Conservation (phyloP, 2,888 invertebrate genomes). For the Nephrotoma flavescens region DNA sequence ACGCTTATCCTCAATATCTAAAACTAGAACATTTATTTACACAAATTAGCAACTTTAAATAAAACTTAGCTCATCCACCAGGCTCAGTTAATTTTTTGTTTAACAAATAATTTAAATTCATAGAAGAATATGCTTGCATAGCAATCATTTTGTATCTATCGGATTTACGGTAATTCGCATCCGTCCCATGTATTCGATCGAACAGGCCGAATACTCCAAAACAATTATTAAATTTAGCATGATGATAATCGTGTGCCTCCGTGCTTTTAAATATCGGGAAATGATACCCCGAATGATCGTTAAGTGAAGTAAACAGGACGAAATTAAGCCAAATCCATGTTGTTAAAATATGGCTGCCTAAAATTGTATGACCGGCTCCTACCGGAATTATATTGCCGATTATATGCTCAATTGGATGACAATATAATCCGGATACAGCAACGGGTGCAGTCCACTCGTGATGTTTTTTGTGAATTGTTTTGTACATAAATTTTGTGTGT, state of each 20-base stretch:
- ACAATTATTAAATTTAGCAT: constrained; percentile 5
- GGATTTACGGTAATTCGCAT: background rate
- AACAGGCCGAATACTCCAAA: background rate
- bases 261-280: constrained; percentile 3
- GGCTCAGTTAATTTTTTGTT: background rate
- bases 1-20: too few species aligned
- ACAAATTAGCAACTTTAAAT: too few species aligned
- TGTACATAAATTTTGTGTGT: constrained; percentile 6
- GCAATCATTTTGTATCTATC: background rate
- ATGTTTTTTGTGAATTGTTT: constrained; percentile 9
- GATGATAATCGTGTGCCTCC: constrained; percentile 9
- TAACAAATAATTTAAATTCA: background rate
- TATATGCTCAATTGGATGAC: constrained; percentile 7
- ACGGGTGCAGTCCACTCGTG: constrained; percentile 7
- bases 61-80: too few species aligned
- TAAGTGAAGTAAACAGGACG: constrained; percentile 5
- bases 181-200: background rate
- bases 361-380: background rate
- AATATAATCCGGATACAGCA: constrained; percentile 6
- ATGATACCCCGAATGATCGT: constrained; percentile 8
- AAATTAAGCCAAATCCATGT: constrained; percentile 5
- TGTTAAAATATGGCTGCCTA: background rate
- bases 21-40: too few species aligned
- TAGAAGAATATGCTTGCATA: background rate
- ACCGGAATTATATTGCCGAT: constrained; percentile 6